Evolutionary conservation across 1,140 invertebrate genomes (phyloP).

Genomic region (Matsumurasca onukii): DNA sequence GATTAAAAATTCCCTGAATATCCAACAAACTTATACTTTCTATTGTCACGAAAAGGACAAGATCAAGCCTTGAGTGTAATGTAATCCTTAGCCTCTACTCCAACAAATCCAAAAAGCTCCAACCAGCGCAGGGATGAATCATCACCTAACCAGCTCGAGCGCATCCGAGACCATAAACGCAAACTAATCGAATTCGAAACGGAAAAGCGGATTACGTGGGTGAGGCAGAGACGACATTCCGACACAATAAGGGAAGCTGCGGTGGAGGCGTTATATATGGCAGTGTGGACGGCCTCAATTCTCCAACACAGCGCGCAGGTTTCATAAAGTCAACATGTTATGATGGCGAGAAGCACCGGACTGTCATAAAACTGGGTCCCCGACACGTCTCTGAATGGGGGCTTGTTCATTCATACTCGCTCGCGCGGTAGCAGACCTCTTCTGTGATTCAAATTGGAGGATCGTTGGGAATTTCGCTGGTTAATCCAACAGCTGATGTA

Average conservation of each 20-base stretch:
- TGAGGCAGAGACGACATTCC: neutral
- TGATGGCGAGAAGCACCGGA: constrained; percentile 9
- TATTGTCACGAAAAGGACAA: no score
- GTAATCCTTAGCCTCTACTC: no score
- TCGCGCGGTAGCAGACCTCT: no score
- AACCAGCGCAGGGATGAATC: no score
- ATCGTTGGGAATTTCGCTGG: neutral
- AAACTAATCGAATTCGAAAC: constrained; percentile 3
- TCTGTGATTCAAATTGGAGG: constrained; percentile 3
- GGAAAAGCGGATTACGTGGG: constrained; percentile 13
- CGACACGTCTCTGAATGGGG: constrained; percentile 10
- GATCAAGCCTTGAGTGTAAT: no score
- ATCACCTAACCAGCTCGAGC: no score
- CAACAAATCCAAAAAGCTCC: no score
- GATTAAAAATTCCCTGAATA: no score
- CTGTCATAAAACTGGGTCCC: neutral
- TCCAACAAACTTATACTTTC: no score
- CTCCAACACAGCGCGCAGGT: neutral
- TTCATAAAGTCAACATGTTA: constrained; percentile 10
- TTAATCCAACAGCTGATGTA: neutral
- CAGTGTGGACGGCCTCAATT: constrained; percentile 6
- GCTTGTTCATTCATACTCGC: constrained; percentile 7
- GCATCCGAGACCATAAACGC: neutral
- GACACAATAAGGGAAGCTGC: neutral
- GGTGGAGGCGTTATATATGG: constrained; percentile 18